Percentiles rank a stretch among this genome's conserved stretches.
These are phyloP conservation scores for Drosophila littoralis DNA, from an alignment of 1,140 invertebrate genomes.

Conservation along the genomic window DNA sequence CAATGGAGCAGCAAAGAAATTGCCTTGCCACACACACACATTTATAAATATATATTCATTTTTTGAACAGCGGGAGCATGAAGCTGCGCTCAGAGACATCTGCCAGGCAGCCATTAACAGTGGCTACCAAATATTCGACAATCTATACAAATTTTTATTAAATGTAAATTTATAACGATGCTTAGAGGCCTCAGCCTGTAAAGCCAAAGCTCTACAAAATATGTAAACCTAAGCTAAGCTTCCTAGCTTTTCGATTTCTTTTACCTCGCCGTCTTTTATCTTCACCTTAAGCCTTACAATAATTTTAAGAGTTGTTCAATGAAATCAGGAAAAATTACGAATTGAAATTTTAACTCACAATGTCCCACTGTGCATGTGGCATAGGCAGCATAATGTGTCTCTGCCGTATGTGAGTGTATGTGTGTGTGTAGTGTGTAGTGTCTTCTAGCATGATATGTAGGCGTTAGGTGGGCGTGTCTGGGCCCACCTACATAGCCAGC, in stretches of 20 bases:
- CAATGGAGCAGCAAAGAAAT: conserved; percentile 48
- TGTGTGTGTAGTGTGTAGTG: conserved; percentile 6
- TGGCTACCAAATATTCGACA: conserved; percentile 18
- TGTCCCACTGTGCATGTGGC: background rate
- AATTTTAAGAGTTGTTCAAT: too few species aligned
- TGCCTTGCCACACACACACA: conserved; percentile 38
- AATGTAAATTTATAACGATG: too few species aligned
- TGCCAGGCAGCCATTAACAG: conserved; percentile 47
- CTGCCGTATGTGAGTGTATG: background rate
- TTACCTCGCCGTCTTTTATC: too few species aligned
- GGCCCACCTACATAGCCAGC: conserved; percentile 53
- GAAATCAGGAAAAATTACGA: too few species aligned
- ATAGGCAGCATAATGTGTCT: conserved; percentile 20
- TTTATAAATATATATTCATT: conserved; percentile 47
- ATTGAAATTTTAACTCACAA: background rate
- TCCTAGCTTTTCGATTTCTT: too few species aligned
- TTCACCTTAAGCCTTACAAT: too few species aligned
- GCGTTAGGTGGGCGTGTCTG: conserved; percentile 18
- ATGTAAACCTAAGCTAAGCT: too few species aligned
- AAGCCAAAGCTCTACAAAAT: too few species aligned
- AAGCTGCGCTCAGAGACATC: conserved; percentile 45
- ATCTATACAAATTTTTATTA: background rate
- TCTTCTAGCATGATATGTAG: conserved; percentile 20
- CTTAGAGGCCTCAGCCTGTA: too few species aligned
- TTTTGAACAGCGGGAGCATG: conserved; percentile 55